Evolutionary conservation across 1,140 invertebrate species (phyloP).

Genomic region (Drosophila navojoa): DNA sequence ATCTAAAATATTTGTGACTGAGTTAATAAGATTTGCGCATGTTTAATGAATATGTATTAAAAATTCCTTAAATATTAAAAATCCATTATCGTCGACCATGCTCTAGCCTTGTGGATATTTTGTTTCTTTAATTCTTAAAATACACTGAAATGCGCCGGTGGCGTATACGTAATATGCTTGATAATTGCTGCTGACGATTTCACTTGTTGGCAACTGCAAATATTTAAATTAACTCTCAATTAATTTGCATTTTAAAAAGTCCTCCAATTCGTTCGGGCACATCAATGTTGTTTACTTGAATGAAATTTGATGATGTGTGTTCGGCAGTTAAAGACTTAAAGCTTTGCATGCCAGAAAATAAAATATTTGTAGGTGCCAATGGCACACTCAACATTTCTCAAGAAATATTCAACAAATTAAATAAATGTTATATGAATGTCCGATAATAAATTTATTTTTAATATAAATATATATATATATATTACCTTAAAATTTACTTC

Average conservation of each 20-base stretch:
- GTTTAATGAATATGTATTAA: too few relatives aligned
- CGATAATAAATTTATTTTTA: background rate
- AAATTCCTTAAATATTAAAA: too few relatives aligned
- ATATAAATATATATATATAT: too few relatives aligned
- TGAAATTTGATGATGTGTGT: background rate
- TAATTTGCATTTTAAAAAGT: slow-evolving; percentile 39
- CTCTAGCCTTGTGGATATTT: too few relatives aligned
- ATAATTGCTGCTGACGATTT: slow-evolving; percentile 36
- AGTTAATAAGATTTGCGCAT: too few relatives aligned
- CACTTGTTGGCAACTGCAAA: background rate
- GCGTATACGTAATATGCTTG: slow-evolving; percentile 45
- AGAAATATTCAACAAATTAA: too few relatives aligned
- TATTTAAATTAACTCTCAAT: slow-evolving; percentile 37
- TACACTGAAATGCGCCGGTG: slow-evolving; percentile 38
- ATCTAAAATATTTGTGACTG: slow-evolving; percentile 13
- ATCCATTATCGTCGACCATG: too few relatives aligned
- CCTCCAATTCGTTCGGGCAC: slow-evolving; percentile 4
- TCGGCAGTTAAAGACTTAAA: background rate
- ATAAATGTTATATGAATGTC: too few relatives aligned
- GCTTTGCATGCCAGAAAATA: background rate
- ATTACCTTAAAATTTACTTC: too few relatives aligned
- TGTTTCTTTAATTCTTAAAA: slow-evolving; percentile 16
- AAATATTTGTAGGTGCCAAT: background rate
- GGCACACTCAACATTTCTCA: too few relatives aligned
- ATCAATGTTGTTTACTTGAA: slow-evolving; percentile 26